phyloP scores from a whole-genome alignment of 92 coral and sea anemone genomes.

The Ricordea florida region DNA sequence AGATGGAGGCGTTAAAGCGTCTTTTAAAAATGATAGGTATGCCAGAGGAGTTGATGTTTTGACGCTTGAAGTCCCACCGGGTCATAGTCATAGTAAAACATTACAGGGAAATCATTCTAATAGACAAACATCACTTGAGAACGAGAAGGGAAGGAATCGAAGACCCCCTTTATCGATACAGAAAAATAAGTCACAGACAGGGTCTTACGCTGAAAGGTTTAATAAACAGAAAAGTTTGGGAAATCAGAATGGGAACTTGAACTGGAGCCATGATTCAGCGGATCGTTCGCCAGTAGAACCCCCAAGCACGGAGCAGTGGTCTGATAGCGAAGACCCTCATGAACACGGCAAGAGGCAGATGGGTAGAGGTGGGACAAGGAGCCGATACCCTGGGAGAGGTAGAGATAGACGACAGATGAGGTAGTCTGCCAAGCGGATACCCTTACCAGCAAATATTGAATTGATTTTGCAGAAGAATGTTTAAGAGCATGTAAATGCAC shows the following conservation, averaged over 20 bases:
- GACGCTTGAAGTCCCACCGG: background rate
- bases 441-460: too few relatives aligned
- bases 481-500: too few relatives aligned
- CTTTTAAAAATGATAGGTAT: background rate
- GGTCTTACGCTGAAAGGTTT: slow-evolving; percentile 25
- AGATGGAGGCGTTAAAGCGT: background rate
- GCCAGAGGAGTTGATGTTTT: background rate
- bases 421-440: too few relatives aligned
- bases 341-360: background rate
- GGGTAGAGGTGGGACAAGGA: slow-evolving; percentile 2
- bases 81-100: background rate
- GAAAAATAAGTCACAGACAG: slow-evolving; percentile 18
- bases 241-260: background rate
- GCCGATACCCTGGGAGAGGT: background rate
- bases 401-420: slow-evolving; percentile 6
- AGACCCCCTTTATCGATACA: background rate
- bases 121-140: too few relatives aligned
- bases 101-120: too few relatives aligned
- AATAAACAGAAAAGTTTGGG: slow-evolving; percentile 3
- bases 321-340: slow-evolving; percentile 1
- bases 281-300: background rate
- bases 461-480: too few relatives aligned
- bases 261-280: background rate
- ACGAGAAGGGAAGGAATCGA: slow-evolving; percentile 2
- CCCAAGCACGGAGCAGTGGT: background rate